Percentiles rank a stretch among this genome's conserved stretches.
Conservation (phyloP, 2,888 invertebrate species). For the Tenthredo notha region DNA sequence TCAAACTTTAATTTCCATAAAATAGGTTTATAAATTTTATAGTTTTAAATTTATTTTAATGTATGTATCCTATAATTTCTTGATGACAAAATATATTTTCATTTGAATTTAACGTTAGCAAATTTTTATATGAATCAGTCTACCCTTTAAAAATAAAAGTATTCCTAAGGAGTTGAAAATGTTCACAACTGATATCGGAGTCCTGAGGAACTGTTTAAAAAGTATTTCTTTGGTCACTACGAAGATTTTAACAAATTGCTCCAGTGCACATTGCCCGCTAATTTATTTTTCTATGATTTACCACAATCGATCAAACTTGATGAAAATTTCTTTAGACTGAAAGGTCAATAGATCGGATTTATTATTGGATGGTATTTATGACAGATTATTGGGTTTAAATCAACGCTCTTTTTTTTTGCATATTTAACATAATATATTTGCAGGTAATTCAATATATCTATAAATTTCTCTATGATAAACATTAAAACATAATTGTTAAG, state of each 20-base stretch:
- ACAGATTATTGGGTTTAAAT: constrained; percentile 8
- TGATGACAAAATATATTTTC: constrained; percentile 6
- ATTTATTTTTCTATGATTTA: not conserved
- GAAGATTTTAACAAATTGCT: not conserved
- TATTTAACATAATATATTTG: constrained; percentile 64
- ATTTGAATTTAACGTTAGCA: not conserved
- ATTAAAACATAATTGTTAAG: constrained; percentile 57
- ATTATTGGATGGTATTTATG: not conserved
- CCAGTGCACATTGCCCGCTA: not conserved
- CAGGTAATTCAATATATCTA: constrained; percentile 63
- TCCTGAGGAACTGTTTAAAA: not conserved
- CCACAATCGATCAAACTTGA: not conserved
- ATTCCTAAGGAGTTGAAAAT: not conserved
- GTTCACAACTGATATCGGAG: not conserved
- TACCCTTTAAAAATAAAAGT: not conserved
- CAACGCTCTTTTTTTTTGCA: constrained; percentile 36
- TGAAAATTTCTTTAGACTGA: not conserved
- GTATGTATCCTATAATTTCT: not conserved
- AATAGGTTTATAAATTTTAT: not conserved
- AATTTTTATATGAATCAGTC: not conserved
- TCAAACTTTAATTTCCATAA: not conserved
- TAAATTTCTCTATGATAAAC: constrained; percentile 59
- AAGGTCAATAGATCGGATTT: not conserved
- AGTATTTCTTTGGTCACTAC: not conserved
- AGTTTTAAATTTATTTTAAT: constrained; percentile 15